Evolutionary conservation across 1,140 invertebrate genomes (phyloP).

Genomic region (Gonatopus flavifemur): DNA sequence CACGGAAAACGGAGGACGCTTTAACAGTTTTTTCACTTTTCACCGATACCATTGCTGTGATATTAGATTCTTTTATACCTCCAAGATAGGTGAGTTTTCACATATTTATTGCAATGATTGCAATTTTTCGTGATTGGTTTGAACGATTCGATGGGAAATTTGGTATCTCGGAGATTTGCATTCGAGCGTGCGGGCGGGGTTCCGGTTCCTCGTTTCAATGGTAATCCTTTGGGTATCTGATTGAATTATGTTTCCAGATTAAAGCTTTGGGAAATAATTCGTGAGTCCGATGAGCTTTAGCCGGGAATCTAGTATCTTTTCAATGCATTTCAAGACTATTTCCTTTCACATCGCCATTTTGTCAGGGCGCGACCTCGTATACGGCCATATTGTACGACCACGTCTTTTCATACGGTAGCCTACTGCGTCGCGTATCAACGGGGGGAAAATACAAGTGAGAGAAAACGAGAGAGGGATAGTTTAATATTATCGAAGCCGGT

Average conservation of each 20-base stretch:
- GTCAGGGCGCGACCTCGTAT: slow-evolving; percentile 41
- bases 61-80: slow-evolving; percentile 44
- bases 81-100: slow-evolving; percentile 41
- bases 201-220: slow-evolving; percentile 8
- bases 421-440: no score
- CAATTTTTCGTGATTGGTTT: no score
- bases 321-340: slow-evolving; percentile 25
- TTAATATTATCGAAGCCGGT: background rate
- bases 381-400: slow-evolving; percentile 50
- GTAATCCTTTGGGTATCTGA: slow-evolving; percentile 6
- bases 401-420: no score
- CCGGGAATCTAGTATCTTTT: slow-evolving; percentile 12
- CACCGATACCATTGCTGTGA: slow-evolving; percentile 43
- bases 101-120: background rate
- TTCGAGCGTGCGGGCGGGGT: background rate
- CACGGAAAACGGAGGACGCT: slow-evolving; percentile 40
- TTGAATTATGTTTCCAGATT: background rate
- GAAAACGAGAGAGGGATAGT: no score
- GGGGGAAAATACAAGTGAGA: no score
- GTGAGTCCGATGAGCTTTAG: background rate
- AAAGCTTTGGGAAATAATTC: no score
- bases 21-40: slow-evolving; percentile 37
- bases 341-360: slow-evolving; percentile 49
- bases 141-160: background rate
- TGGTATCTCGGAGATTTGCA: background rate